Evolutionary conservation across 2,797 vertebrate species (phyloP).

Genomic region (Pempheris klunzingeri): DNA sequence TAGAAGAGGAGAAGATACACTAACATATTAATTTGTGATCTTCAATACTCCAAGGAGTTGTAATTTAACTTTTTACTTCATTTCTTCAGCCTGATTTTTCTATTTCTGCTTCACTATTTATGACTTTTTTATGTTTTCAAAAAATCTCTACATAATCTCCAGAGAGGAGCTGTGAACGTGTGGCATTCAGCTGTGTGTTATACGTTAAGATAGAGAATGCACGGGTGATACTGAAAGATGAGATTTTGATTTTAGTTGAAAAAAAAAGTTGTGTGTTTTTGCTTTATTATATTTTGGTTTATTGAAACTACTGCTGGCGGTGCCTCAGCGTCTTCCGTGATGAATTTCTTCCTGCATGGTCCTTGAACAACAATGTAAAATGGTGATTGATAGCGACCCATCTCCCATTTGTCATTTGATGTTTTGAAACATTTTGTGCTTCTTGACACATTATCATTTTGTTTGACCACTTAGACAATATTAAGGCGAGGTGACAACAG

Average conservation of each 20-base stretch:
- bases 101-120: neutral
- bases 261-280: neutral
- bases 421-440: neutral
- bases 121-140: neutral
- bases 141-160: constrained; percentile 1
- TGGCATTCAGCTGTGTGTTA: constrained; percentile 11
- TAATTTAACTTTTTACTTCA: neutral
- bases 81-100: neutral
- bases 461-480: constrained; percentile 9
- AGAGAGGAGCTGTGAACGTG: neutral
- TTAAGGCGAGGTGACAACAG: constrained; percentile 32
- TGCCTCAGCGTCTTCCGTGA: constrained; percentile 5
- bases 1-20: neutral
- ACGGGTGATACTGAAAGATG: neutral
- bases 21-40: neutral
- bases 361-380: constrained; percentile 13
- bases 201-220: constrained; percentile 7
- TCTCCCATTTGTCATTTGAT: constrained; percentile 17
- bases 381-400: neutral
- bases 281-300: constrained; percentile 13
- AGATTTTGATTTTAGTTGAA: constrained; percentile 9
- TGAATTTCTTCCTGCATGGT: constrained; percentile 7
- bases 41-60: neutral
- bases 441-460: neutral
- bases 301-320: neutral